Conservation (phyloP, 2,797 vertebrate species). For the Smutsia gigantea region DNA sequence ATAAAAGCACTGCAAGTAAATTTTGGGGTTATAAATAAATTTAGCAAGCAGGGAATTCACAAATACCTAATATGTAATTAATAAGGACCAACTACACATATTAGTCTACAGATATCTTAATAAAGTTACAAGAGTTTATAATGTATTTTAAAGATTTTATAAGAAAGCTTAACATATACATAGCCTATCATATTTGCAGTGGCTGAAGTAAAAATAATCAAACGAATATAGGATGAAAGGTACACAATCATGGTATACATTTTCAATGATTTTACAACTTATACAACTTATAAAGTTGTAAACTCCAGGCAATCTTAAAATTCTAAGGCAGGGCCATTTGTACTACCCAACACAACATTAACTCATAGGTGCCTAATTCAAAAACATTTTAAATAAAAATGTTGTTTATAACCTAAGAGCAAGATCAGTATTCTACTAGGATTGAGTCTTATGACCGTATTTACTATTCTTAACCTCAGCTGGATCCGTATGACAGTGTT, state of each 20-base stretch:
- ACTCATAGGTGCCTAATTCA: not conserved
- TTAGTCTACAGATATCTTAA: not conserved
- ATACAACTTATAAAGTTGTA: not conserved
- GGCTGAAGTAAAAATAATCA: slow-evolving; percentile 18
- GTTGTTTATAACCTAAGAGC: slow-evolving; percentile 63
- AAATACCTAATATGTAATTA: not conserved
- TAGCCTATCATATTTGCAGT: not conserved
- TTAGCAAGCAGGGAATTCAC: not conserved
- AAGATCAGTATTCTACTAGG: slow-evolving; percentile 85
- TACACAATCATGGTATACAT: not conserved
- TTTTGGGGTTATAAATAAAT: slow-evolving; percentile 23
- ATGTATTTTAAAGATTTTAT: not conserved
- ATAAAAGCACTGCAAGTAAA: not conserved
- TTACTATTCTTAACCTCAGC: slow-evolving; percentile 94
- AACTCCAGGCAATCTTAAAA: slow-evolving; percentile 39
- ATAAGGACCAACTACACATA: not conserved
- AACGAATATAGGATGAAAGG: not conserved
- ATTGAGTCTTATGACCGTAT: slow-evolving; percentile 89
- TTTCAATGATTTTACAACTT: slow-evolving; percentile 13
- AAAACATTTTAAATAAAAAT: slow-evolving; percentile 50
- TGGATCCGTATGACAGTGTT: slow-evolving; percentile 91
- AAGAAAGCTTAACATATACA: slow-evolving; percentile 7
- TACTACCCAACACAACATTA: not conserved
- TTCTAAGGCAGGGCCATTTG: not conserved
- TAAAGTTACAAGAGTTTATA: not conserved